Base-by-base conservation (phyloP, 2,113 vertebrate species). In the Leuciscus idus region DNA sequence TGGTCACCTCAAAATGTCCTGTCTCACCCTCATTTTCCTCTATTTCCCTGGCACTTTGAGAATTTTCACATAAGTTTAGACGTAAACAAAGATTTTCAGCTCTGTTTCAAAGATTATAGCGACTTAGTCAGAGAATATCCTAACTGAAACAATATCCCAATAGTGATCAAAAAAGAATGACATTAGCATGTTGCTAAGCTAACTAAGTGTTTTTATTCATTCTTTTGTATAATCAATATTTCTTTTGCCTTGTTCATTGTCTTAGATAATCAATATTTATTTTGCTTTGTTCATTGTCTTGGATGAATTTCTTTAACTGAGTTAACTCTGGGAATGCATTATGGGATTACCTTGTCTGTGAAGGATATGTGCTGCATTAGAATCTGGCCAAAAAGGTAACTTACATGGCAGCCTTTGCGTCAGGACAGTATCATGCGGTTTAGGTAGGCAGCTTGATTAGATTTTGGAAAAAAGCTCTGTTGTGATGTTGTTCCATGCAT, bases 1-100 rank as follows among this genome's bases (percentile, higher is more conserved):
- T 21, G 72, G 10, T 30, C 75, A 72, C 83, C 85, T 86, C 59
- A 76, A 64, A 66, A 82, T 30, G 2, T 68, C 28, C n/a, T 10
- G 36, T 19, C 33, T 59, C 59, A 46, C 8, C 4, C 43, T 26
- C 17, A 75, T 66, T 64, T 64, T 46, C 4, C 1, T 26, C n/a
- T 4, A 5, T 80, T 43, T 23, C 23, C 19, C 7, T 59, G 19
- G 36, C 12, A 4, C 33, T 77, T 15, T 55, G 28, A 26, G 23
- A 59, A 62, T 43, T 61, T 61, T 61, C 55, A 15, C 2, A 80
- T 12, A 43, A 57, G 52, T 55, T 57, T 12, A 39, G 52, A 57
- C 23, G 68, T 43, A 43, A 72, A n/a, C 36, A 72, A 72, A 43
- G 8, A 11, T 6, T 11, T 3, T 7, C 39, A 23, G 33, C 36